phyloP scores from a whole-genome alignment of 2,888 invertebrate species.

The Clunio marinus region DNA sequence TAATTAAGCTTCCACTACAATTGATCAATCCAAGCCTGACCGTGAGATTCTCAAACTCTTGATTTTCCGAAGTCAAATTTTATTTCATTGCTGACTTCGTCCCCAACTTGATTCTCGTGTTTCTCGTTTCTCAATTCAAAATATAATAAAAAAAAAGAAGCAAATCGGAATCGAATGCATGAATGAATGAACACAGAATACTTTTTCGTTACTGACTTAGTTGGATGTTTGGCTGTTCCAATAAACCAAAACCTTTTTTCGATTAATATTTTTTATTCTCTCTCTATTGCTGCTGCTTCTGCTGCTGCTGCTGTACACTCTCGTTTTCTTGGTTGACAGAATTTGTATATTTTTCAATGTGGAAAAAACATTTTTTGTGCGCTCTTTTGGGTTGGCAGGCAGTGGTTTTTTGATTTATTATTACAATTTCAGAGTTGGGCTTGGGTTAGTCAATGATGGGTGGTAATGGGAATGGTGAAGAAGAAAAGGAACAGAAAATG shows the following conservation, averaged over 20 bases:
- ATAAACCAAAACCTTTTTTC: conserved; percentile 24
- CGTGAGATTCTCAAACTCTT: background rate
- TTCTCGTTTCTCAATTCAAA: too few relatives aligned
- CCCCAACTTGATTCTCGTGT: too few relatives aligned
- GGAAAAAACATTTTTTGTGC: background rate
- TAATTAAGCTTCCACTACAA: conserved; percentile 16
- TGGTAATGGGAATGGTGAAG: background rate
- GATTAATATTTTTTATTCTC: conserved; percentile 13
- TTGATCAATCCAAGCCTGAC: conserved; percentile 8
- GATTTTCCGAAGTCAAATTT: background rate
- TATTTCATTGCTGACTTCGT: too few relatives aligned
- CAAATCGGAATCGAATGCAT: conserved; percentile 7
- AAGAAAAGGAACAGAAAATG: background rate
- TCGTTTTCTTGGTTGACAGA: conserved; percentile 31
- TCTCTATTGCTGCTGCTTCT: too few relatives aligned
- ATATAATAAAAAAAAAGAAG: background rate
- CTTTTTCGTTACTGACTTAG: background rate
- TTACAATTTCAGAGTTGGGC: conserved; percentile 30
- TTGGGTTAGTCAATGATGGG: background rate
- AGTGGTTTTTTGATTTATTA: conserved; percentile 36
- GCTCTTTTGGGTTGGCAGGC: conserved; percentile 24
- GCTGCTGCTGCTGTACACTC: background rate
- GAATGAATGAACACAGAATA: conserved; percentile 5
- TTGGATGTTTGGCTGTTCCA: conserved; percentile 1
- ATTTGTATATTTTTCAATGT: conserved; percentile 36